Evolutionary conservation across 2,113 vertebrate genomes (phyloP), one percentile per base, ranked within the genome.

Genomic region (Cricetomys ansorgei): DNA sequence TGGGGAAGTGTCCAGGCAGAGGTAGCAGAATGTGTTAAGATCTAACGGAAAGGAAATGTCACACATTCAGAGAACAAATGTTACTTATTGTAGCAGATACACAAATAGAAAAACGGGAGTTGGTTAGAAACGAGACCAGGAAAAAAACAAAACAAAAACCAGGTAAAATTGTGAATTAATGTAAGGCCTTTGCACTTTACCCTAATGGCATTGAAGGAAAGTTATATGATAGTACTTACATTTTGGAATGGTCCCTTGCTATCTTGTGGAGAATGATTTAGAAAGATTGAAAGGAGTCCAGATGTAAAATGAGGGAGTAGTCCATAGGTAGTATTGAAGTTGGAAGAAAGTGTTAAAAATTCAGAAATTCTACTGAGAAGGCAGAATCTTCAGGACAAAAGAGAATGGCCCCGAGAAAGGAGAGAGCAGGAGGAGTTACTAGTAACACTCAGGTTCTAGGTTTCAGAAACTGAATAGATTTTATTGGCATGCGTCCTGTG

Each of bases 171-270:
- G 12, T 59, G 31, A 62, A 75, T 43, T 48, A 50, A 2, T 11
- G 1, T 29, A 86, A 76, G 62, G 62, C 62, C 31, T 50, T 73
- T 62, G n/a, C 3, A 23, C 19, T 69, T 59, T 50, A 37, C 64
- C 4, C 1, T 59, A 5, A 73, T 25, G 43, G 31, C n/a, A 5
- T 6, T 45, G 34, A 85, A 90, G 65, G 25, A 64, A 89, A 76
- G 9, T 50, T 17, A 65, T n/a, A 12, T 50, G 50, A 45, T 76
- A 48, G 17, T 89, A 23, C 25, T 81, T 57, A 0, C 59, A 12
- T 80, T 96, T 94, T 88, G 43, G 10, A 87, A 91, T 64, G 40
- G 55, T 87, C 21, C 23, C 40, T 89, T 76, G 40, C 25, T 95
- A 5, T 43, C 19, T 1, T 79, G 37, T 73, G 16, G n/a, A 77